These are phyloP conservation scores for Chymomyza procnemis DNA, from an alignment of 2,888 invertebrate species.

Conservation along the genomic window DNA sequence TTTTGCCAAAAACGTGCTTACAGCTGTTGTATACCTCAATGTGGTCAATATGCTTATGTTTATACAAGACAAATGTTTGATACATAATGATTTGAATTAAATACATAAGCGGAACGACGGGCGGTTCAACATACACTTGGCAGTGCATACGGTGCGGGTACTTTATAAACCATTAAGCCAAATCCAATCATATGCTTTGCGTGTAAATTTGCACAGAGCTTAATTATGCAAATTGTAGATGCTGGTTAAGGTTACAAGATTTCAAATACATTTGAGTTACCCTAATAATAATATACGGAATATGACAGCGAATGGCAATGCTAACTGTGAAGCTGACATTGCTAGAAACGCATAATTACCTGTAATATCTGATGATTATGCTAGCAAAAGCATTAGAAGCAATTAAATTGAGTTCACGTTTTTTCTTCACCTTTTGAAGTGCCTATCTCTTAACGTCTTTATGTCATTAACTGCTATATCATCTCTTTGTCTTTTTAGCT, in stretches of 20 bases:
- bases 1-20: slow-evolving; percentile 21
- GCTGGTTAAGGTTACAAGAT: not conserved
- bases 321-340: not conserved
- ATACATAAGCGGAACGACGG: not conserved
- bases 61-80: not conserved
- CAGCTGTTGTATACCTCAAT: not conserved
- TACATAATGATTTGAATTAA: not conserved
- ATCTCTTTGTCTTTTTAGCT: too few relatives aligned
- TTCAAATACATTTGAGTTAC: not conserved
- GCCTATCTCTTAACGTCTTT: too few relatives aligned
- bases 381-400: too few relatives aligned
- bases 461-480: too few relatives aligned
- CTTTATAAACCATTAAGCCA: not conserved
- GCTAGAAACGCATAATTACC: too few relatives aligned
- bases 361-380: too few relatives aligned
- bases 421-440: too few relatives aligned
- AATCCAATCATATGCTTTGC: not conserved
- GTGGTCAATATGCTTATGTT: not conserved
- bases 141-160: not conserved
- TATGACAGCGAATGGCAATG: not conserved
- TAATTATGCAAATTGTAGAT: not conserved
- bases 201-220: not conserved
- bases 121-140: not conserved
- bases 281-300: not conserved
- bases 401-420: too few relatives aligned